Evolutionary conservation across 2,797 vertebrate species (phyloP).

Genomic region (Sebastes nivosus): DNA sequence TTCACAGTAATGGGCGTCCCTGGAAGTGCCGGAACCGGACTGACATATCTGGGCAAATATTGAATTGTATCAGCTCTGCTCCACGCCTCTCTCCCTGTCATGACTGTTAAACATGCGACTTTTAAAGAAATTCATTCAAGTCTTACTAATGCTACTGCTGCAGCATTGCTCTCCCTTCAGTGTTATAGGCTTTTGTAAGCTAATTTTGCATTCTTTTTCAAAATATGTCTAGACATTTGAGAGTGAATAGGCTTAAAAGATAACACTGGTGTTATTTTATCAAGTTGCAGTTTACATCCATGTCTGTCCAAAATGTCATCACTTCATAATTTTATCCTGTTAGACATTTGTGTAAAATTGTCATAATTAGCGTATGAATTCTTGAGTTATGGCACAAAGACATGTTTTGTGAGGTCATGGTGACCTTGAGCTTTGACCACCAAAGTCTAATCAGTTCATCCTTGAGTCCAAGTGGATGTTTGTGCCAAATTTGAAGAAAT

Average conservation of each 20-base stretch:
- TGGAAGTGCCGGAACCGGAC: slow-evolving; percentile 39
- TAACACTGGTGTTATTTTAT: neutral
- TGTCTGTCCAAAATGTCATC: neutral
- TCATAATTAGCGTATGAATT: neutral
- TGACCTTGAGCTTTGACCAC: neutral
- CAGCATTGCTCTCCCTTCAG: neutral
- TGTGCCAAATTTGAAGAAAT: neutral
- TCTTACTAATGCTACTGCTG: neutral
- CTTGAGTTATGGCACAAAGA: neutral
- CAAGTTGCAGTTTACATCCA: neutral
- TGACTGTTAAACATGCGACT: slow-evolving; percentile 3
- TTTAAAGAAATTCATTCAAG: neutral
- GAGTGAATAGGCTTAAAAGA: neutral
- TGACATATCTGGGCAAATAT: slow-evolving; percentile 58
- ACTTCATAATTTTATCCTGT: neutral
- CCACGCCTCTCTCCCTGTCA: slow-evolving; percentile 4
- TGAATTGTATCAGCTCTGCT: slow-evolving; percentile 8
- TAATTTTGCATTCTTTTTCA: neutral
- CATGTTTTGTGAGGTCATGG: neutral
- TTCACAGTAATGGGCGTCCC: slow-evolving; percentile 47
- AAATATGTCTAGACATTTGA: neutral
- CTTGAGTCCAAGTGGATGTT: neutral
- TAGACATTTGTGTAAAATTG: neutral
- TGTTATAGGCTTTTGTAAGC: neutral
- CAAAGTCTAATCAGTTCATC: neutral